phyloP scores from a whole-genome alignment of 2,113 vertebrate species.

The Spea bombifrons region DNA sequence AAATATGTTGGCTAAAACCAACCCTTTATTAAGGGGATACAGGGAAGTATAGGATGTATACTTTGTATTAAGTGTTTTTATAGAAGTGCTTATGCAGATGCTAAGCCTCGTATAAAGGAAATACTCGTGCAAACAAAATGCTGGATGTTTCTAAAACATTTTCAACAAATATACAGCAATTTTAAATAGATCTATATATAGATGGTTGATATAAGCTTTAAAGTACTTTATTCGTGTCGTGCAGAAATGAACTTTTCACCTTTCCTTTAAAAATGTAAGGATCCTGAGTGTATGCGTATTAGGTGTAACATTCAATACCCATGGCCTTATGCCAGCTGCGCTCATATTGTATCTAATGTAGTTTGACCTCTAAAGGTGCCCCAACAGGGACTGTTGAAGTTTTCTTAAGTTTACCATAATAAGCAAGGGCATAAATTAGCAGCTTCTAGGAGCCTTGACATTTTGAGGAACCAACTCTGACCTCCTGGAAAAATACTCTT shows the following conservation, averaged over 20 bases:
- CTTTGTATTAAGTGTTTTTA: background rate
- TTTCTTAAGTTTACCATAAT: conserved; percentile 54
- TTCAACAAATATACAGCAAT: background rate
- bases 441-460: conserved; percentile 51
- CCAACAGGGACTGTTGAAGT: conserved; percentile 59
- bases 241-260: conserved; percentile 36
- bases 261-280: background rate
- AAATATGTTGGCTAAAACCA: background rate
- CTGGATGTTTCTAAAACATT: background rate
- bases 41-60: background rate
- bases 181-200: conserved; percentile 32
- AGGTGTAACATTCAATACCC: conserved; percentile 8
- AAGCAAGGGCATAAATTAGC: conserved; percentile 59
- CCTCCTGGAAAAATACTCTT: conserved; percentile 51
- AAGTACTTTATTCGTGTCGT: conserved; percentile 28
- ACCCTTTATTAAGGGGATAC: background rate
- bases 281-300: background rate
- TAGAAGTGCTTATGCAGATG: background rate
- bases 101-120: background rate
- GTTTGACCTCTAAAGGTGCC: conserved; percentile 53
- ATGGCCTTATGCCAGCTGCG: conserved; percentile 53
- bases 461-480: conserved; percentile 40
- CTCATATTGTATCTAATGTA: conserved; percentile 57
- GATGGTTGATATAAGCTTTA: background rate
- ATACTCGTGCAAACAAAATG: background rate